Base-by-base conservation (phyloP, 1,140 invertebrate species). In the Rhopalosiphum maidis region DNA sequence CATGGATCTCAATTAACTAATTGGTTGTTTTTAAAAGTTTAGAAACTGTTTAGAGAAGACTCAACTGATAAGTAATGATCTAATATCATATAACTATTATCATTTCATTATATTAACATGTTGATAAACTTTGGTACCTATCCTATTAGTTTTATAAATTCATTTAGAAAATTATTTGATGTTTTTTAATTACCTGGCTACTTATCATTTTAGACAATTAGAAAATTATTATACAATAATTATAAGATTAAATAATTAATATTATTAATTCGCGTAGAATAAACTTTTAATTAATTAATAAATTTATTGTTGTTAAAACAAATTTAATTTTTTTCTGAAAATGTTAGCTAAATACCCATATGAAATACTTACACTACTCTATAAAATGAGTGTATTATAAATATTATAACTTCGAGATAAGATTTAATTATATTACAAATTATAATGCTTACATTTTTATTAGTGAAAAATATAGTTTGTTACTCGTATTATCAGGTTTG, bases 21-120 rank as follows among this genome's bases (percentile, higher is more conserved):
- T 77, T 77, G n/a, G 60, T 77, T n/a, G 60, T 18, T 77, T 77
- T 77, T 77, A n/a, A 77, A 77, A 77, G 60, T n/a, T 77, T 77
- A 77, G 30, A 68, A 4, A 8, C 60, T 68, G 60, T 68, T 68
- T 68, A n/a, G 30, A n/a, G n/a, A n/a, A 35, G 4, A n/a, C 9
- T 18, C 30, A 6, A 5, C 30, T n/a, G 15, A 77, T 77, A n/a
- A 77, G 11, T 77, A 77, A 77, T 77, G 30, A 60, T n/a, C 60
- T n/a, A 77, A 77, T 77, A 77, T 6, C 18, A 77, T n/a, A 77
- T n/a, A 30, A 30, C 5, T 68, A n/a, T n/a, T 77, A 77, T n/a
- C n/a, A 77, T n/a, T 68, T 68, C 60, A 77, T 77, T 77, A 77
- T n/a, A 77, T n/a, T 77, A 1, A 77, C n/a, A 77, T 77, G 15